A percentile compares a stretch with the other conserved stretches of the same genome.
These are phyloP conservation scores for Ceratina japonica DNA, from an alignment of 1,140 invertebrate species.

Conservation along the genomic window DNA sequence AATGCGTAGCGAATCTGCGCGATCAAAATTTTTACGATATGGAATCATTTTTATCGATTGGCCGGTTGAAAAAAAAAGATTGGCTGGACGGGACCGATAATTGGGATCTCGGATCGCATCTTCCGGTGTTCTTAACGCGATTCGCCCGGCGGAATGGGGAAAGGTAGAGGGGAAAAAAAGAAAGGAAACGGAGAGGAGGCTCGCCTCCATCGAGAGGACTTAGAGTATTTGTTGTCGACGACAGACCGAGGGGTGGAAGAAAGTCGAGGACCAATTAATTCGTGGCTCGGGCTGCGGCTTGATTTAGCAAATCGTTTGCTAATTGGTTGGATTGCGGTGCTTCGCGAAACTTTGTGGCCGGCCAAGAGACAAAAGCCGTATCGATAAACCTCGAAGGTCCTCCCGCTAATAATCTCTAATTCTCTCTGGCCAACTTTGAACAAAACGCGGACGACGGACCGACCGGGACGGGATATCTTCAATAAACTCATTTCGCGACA, in stretches of 20 bases:
- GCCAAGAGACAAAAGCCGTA: conserved; percentile 43
- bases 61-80: background rate
- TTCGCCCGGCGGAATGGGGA: background rate
- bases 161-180: background rate
- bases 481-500: conserved; percentile 1
- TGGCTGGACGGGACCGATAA: conserved; percentile 16
- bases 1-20: no score
- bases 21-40: no score
- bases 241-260: conserved; percentile 10
- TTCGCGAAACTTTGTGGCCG: conserved; percentile 42
- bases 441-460: conserved; percentile 31
- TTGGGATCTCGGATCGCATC: conserved; percentile 30
- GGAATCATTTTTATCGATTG: no score
- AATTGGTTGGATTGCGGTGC: conserved; percentile 50
- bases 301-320: conserved; percentile 50
- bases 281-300: conserved; percentile 33
- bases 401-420: conserved; percentile 44
- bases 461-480: background rate
- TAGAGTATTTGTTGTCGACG: conserved; percentile 46
- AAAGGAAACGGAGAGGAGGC: conserved; percentile 1
- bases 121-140: conserved; percentile 30
- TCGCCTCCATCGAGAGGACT: conserved; percentile 37
- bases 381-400: conserved; percentile 13
- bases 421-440: conserved; percentile 29
- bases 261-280: conserved; percentile 52